These are phyloP conservation scores for Drosophila borealis DNA, from an alignment of 2,888 invertebrate species.

Conservation along the genomic window DNA sequence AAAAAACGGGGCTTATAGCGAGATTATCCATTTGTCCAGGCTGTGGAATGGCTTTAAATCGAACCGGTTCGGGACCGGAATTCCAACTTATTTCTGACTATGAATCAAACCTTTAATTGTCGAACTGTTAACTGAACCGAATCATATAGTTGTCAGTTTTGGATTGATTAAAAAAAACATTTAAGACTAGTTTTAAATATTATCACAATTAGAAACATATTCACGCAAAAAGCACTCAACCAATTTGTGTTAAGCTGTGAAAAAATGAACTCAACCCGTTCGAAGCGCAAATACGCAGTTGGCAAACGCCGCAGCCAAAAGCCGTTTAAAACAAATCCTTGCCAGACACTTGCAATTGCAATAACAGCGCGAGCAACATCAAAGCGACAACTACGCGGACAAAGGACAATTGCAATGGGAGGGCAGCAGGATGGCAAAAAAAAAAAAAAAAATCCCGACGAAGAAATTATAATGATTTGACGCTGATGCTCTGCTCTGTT, in stretches of 20 bases:
- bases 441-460: conserved; percentile 56
- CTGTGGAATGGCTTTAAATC: too few species aligned
- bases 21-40: too few species aligned
- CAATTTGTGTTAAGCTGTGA: not conserved
- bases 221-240: not conserved
- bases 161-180: too few species aligned
- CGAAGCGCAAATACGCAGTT: conserved; percentile 14
- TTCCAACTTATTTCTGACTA: too few species aligned
- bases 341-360: conserved; percentile 43
- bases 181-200: too few species aligned
- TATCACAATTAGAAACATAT: not conserved
- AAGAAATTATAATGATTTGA: conserved; percentile 79
- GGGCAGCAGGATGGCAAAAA: conserved; percentile 8
- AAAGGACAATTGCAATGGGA: conserved; percentile 5
- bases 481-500: conserved; percentile 77
- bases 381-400: conserved; percentile 36
- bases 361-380: conserved; percentile 28
- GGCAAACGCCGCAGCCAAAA: conserved; percentile 31
- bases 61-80: too few species aligned
- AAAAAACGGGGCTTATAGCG: too few species aligned
- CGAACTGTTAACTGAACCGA: too few species aligned
- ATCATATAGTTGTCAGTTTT: too few species aligned
- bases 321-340: conserved; percentile 38
- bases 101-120: too few species aligned
- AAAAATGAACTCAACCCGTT: conserved; percentile 8